Conservation (phyloP, 2,888 invertebrate species). For the Patella ulyssiponensis region DNA sequence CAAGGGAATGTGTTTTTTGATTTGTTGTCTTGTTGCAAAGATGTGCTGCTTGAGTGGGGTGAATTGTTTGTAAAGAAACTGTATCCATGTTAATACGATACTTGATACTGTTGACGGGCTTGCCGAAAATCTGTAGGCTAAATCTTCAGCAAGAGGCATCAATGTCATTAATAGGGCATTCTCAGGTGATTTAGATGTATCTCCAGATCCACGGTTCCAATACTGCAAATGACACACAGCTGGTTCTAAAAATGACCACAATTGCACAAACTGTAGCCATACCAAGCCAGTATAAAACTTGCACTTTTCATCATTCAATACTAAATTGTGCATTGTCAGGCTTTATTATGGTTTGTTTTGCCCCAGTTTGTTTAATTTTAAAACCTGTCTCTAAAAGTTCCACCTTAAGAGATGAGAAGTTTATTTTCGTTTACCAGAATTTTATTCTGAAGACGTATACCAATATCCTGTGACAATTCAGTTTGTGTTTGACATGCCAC, state of each 20-base stretch:
- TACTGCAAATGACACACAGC: not conserved
- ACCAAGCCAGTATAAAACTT: not conserved
- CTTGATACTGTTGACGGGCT: not conserved
- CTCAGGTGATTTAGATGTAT: not conserved
- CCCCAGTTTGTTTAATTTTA: not conserved
- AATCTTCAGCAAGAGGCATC: not conserved
- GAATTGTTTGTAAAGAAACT: slow-evolving; percentile 2
- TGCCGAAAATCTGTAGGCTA: not conserved
- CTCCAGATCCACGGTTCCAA: not conserved
- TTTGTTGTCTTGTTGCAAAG: not conserved
- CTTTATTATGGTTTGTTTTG: not conserved
- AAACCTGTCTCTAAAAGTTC: not conserved
- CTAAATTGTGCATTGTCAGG: not conserved
- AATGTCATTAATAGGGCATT: slow-evolving; percentile 13
- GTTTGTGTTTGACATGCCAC: not conserved
- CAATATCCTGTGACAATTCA: not conserved
- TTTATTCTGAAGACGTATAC: not conserved
- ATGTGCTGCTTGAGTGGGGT: not conserved
- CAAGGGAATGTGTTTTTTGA: not conserved
- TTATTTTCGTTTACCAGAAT: not conserved
- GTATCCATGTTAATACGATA: not conserved
- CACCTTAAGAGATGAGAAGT: not conserved
- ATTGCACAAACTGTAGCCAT: not conserved
- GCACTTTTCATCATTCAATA: not conserved
- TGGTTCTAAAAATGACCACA: not conserved